Percentiles rank a stretch among this genome's conserved stretches.
Evolutionary conservation across 2,888 invertebrate species (phyloP).

Genomic region (Exocentrus adspersus): DNA sequence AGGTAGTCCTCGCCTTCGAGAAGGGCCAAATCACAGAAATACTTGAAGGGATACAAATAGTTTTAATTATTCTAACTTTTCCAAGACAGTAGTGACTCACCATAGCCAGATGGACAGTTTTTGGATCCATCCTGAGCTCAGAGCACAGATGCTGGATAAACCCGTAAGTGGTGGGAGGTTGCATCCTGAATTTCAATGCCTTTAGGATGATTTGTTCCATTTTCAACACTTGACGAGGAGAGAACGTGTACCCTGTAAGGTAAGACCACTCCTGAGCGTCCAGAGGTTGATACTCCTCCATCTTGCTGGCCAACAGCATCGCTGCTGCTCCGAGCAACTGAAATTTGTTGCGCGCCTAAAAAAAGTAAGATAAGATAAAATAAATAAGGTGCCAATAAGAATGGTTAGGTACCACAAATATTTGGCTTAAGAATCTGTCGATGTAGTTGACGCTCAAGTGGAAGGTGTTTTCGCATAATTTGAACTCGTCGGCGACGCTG

Average conservation of each 20-base stretch:
- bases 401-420: slow-evolving; percentile 61
- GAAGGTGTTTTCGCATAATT: slow-evolving; percentile 56
- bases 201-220: slow-evolving; percentile 60
- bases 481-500: slow-evolving; percentile 57
- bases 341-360: slow-evolving; percentile 56
- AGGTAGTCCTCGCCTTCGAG: slow-evolving; percentile 58
- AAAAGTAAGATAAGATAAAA: background rate
- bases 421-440: slow-evolving; percentile 58
- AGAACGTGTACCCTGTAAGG: slow-evolving; percentile 57
- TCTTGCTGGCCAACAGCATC: slow-evolving; percentile 60
- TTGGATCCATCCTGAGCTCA: slow-evolving; percentile 50
- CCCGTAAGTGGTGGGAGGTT: slow-evolving; percentile 56
- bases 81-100: slow-evolving; percentile 42
- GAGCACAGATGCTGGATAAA: slow-evolving; percentile 56
- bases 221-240: slow-evolving; percentile 53
- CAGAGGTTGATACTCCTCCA: slow-evolving; percentile 60
- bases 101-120: slow-evolving; percentile 55
- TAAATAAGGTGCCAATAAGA: too few species aligned
- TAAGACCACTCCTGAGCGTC: slow-evolving; percentile 57
- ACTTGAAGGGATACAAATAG: slow-evolving; percentile 46
- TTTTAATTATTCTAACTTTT: background rate
- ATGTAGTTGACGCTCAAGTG: slow-evolving; percentile 58
- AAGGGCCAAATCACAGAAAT: slow-evolving; percentile 58
- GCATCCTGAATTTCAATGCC: slow-evolving; percentile 56
- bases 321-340: slow-evolving; percentile 61